These are phyloP conservation scores for Acanthosepion lycidas DNA, from an alignment of 2,888 invertebrate genomes.

Conservation along the genomic window DNA sequence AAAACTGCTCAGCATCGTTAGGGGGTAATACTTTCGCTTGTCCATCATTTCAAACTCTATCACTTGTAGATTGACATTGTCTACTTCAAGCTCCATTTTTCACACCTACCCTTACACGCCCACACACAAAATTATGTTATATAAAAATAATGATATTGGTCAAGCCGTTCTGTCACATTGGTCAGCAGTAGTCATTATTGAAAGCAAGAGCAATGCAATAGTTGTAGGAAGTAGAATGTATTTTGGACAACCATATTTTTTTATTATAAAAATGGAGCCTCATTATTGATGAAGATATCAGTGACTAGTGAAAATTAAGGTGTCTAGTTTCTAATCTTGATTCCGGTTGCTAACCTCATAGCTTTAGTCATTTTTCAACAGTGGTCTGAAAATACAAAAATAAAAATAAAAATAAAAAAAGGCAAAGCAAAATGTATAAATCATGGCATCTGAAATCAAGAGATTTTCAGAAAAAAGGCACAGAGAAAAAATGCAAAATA, in stretches of 20 bases:
- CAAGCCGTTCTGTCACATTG: neutral
- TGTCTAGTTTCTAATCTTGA: neutral
- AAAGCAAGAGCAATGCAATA: neutral
- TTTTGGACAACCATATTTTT: neutral
- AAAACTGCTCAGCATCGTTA: conserved; percentile 92
- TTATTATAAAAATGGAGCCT: neutral
- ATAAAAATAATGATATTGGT: neutral
- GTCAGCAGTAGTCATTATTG: neutral
- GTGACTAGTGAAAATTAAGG: neutral
- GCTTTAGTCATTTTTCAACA: neutral
- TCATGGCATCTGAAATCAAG: too few species aligned
- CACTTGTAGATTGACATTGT: conserved; percentile 76
- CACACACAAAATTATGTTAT: neutral
- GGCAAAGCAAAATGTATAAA: too few species aligned
- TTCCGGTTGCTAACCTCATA: neutral
- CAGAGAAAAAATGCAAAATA: too few species aligned
- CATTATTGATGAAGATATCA: neutral
- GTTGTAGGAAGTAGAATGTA: neutral
- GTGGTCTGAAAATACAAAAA: neutral
- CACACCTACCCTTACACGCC: neutral
- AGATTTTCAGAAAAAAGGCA: too few species aligned
- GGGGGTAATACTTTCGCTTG: conserved; percentile 92
- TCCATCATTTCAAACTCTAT: conserved; percentile 99
- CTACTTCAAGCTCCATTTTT: conserved; percentile 52
- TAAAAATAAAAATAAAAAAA: neutral